Evolutionary conservation across 2,888 invertebrate species (phyloP).

Genomic region (Diaprepes abbreviatus): DNA sequence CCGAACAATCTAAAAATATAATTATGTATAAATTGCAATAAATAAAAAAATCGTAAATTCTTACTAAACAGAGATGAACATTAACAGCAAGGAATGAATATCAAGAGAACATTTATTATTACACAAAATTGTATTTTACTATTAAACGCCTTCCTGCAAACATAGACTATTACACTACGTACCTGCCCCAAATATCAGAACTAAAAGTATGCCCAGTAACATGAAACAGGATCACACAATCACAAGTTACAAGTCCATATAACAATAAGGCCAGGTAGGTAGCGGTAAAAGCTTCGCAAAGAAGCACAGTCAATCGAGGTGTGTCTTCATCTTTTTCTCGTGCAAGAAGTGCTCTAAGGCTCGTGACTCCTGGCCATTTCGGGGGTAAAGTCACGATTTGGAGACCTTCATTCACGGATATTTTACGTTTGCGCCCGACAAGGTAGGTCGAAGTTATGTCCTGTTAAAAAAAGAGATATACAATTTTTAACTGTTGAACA

Average conservation of each 20-base stretch:
- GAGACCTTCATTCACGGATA: conserved; percentile 84
- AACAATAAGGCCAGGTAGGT: conserved; percentile 93
- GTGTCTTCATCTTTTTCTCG: conserved; percentile 95
- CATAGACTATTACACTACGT: too few species aligned
- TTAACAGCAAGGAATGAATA: too few species aligned
- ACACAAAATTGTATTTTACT: too few species aligned
- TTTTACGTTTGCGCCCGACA: conserved; percentile 79
- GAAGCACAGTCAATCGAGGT: conserved; percentile 89
- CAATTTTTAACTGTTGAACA: too few species aligned
- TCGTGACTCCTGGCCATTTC: conserved; percentile 97
- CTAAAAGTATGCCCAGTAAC: conserved; percentile 87
- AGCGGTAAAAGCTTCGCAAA: conserved; percentile 94
- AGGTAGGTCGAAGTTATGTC: conserved; percentile 74
- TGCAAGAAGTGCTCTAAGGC: conserved; percentile 89
- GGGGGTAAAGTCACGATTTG: conserved; percentile 86
- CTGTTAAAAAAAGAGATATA: conserved; percentile 54
- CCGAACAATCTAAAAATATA: conserved; percentile 79
- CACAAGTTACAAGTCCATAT: conserved; percentile 93
- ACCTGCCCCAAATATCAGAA: conserved; percentile 79
- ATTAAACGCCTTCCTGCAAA: too few species aligned
- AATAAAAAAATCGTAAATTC: too few species aligned
- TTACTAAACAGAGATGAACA: too few species aligned
- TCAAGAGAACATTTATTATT: too few species aligned
- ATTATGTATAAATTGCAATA: not conserved
- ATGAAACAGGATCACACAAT: conserved; percentile 91